Conservation (phyloP, 2,888 invertebrate species). For the Allophyes oxyacanthae region DNA sequence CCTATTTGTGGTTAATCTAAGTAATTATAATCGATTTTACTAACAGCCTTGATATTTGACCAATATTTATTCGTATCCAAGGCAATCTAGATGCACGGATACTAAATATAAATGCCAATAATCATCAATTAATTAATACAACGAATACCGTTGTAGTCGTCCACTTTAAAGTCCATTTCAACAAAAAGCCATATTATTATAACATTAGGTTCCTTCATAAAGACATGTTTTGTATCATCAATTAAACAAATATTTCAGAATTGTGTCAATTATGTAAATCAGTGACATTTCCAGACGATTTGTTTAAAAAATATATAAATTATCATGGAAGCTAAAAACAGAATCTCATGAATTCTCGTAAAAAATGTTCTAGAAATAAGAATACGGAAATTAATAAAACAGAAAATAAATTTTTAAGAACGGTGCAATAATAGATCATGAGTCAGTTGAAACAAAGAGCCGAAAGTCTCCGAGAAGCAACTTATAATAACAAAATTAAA, state of each 20-base stretch:
- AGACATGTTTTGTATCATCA: neutral
- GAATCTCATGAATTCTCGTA: too few relatives aligned
- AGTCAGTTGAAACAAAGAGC: too few relatives aligned
- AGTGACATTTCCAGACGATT: constrained; percentile 17
- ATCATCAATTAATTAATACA: constrained; percentile 11
- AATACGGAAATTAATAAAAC: too few relatives aligned
- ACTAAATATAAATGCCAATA: constrained; percentile 1
- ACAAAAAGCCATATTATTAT: constrained; percentile 6
- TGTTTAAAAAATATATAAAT: too few relatives aligned
- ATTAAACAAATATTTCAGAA: neutral
- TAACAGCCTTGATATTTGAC: constrained; percentile 34
- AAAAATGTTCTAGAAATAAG: too few relatives aligned
- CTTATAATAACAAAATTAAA: too few relatives aligned
- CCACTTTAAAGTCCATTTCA: constrained; percentile 2
- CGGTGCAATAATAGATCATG: too few relatives aligned
- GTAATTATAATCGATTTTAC: constrained; percentile 5
- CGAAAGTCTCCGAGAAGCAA: too few relatives aligned
- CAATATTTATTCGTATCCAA: constrained; percentile 29
- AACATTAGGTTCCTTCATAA: constrained; percentile 7
- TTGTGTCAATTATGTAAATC: constrained; percentile 28
- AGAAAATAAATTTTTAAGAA: too few relatives aligned
- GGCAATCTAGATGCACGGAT: constrained; percentile 36
- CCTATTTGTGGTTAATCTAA: constrained; percentile 30
- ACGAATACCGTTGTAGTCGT: constrained; percentile 1
- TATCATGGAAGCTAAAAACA: too few relatives aligned